A percentile compares a stretch with the other conserved stretches of the same genome.
Conservation (phyloP, 1,140 invertebrate genomes). For the Rhagoletis pomonella region DNA sequence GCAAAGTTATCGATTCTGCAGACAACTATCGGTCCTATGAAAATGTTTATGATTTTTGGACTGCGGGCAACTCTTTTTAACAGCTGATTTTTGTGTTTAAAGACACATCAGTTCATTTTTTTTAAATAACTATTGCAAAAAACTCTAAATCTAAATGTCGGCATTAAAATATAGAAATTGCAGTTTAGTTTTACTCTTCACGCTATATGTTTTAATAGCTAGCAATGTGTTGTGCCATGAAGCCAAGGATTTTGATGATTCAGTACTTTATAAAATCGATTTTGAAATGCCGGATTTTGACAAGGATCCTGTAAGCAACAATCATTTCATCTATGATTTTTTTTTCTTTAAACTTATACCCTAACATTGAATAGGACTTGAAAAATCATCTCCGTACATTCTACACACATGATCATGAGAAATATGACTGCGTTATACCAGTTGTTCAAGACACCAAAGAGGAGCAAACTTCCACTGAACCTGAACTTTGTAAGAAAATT, state of each 20-base stretch:
- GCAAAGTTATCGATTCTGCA: too few relatives aligned
- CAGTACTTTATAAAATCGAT: slow-evolving; percentile 86
- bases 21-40: too few relatives aligned
- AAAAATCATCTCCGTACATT: slow-evolving; percentile 77
- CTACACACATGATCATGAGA: slow-evolving; percentile 81
- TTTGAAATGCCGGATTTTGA: slow-evolving; percentile 80
- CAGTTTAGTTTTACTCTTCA: background rate
- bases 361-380: slow-evolving; percentile 72
- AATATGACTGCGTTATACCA: slow-evolving; percentile 86
- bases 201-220: background rate
- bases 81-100: background rate
- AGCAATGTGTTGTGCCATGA: slow-evolving; percentile 72
- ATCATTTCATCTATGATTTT: background rate
- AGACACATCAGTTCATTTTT: slow-evolving; percentile 32
- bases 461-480: slow-evolving; percentile 77
- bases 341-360: background rate
- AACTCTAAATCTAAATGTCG: background rate
- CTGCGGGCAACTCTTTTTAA: background rate
- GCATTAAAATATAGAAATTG: background rate
- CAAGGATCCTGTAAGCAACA: slow-evolving; percentile 61
- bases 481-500: slow-evolving; percentile 76
- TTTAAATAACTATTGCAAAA: background rate
- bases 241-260: slow-evolving; percentile 87
- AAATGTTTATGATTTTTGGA: background rate
- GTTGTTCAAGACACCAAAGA: slow-evolving; percentile 78